Evolutionary conservation across 2,113 vertebrate genomes (phyloP).

Genomic region (Dicaeum eximium): DNA sequence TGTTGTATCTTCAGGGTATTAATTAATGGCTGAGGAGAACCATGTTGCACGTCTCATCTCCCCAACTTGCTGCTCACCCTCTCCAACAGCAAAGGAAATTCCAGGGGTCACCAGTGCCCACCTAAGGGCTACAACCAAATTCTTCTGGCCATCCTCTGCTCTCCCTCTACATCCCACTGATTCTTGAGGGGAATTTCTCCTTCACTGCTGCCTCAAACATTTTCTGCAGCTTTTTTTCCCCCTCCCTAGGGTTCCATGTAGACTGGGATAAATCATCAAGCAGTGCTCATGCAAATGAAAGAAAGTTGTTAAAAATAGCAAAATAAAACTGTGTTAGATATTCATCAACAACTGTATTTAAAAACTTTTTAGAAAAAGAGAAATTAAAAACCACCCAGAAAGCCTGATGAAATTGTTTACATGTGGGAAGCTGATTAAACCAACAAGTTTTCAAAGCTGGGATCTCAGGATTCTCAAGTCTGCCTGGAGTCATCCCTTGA

Average conservation of each 20-base stretch:
- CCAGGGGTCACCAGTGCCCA: neutral
- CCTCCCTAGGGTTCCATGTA: neutral
- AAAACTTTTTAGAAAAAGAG: neutral
- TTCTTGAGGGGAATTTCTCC: neutral
- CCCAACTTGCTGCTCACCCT: neutral
- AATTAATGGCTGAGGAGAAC: neutral
- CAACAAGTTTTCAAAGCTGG: neutral
- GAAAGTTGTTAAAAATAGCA: neutral
- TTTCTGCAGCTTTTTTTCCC: neutral
- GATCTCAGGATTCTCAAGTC: neutral
- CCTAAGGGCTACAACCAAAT: neutral
- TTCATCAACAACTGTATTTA: neutral
- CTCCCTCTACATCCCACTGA: neutral
- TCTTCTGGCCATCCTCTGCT: neutral
- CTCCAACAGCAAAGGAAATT: neutral
- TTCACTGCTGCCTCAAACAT: neutral
- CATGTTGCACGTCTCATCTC: accelerated
- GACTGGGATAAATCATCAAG: neutral
- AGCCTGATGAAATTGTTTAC: neutral
- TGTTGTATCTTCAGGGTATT: too few species aligned
- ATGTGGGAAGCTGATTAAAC: neutral
- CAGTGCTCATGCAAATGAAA: neutral
- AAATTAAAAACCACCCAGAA: slow-evolving; percentile 1
- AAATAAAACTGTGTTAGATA: neutral
- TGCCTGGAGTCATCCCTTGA: neutral